Evolutionary conservation across 2,888 invertebrate species (phyloP).

Genomic region (Meandrusa payeni): DNA sequence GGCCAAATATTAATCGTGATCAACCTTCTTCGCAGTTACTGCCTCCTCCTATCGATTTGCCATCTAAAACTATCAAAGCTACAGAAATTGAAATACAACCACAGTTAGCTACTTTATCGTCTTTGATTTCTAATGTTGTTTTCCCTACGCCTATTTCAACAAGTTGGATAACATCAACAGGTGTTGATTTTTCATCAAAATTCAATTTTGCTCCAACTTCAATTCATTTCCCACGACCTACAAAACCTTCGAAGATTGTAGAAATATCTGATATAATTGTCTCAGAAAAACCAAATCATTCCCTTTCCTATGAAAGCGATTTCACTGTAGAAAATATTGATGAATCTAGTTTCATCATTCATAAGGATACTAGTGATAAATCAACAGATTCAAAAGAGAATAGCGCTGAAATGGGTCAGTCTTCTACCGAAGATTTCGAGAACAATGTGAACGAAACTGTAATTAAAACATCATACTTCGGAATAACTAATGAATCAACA

Average conservation of each 20-base stretch:
- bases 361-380: slow-evolving; percentile 40
- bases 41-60: slow-evolving; percentile 59
- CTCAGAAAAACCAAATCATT: slow-evolving; percentile 37
- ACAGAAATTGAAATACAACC: slow-evolving; percentile 42
- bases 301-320: slow-evolving; percentile 52
- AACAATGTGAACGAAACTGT: neutral
- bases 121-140: slow-evolving; percentile 47
- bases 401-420: slow-evolving; percentile 34
- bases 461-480: slow-evolving; percentile 37
- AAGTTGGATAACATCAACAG: slow-evolving; percentile 70
- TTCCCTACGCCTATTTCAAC: slow-evolving; percentile 70
- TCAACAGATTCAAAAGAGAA: slow-evolving; percentile 40
- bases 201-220: slow-evolving; percentile 63
- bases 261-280: slow-evolving; percentile 39
- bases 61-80: slow-evolving; percentile 42
- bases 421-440: slow-evolving; percentile 34
- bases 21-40: slow-evolving; percentile 65
- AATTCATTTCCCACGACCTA: slow-evolving; percentile 49
- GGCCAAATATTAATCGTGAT: slow-evolving; percentile 55
- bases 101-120: slow-evolving; percentile 36
- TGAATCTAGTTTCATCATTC: slow-evolving; percentile 42
- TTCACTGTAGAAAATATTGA: slow-evolving; percentile 49
- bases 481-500: slow-evolving; percentile 51
- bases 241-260: slow-evolving; percentile 40
- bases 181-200: slow-evolving; percentile 64